Conservation (phyloP, 2,888 invertebrate species). For the Azorinus chamasolen region DNA sequence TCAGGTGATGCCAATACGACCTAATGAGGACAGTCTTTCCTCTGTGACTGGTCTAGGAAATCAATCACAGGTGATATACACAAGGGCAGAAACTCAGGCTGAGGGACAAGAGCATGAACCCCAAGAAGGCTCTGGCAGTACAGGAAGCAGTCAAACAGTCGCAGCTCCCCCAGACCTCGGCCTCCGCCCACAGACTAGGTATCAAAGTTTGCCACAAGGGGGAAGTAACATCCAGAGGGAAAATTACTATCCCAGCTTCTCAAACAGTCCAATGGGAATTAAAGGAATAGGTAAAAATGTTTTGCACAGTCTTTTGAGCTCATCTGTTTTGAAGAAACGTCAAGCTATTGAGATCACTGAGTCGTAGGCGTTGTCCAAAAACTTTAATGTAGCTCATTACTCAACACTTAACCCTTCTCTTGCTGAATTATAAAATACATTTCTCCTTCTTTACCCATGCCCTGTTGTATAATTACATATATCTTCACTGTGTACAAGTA, state of each 20-base stretch:
- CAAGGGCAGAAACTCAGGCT: background rate
- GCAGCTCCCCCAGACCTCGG: background rate
- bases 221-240: conserved; percentile 26
- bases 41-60: background rate
- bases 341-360: no score
- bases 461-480: no score
- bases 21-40: background rate
- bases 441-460: no score
- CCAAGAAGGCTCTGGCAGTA: background rate
- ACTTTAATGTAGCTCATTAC: no score
- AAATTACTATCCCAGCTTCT: conserved; percentile 64
- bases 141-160: no score
- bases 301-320: no score
- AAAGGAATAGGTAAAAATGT: conserved; percentile 46
- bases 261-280: conserved; percentile 51
- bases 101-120: background rate
- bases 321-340: no score
- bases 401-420: no score
- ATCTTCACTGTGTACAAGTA: no score
- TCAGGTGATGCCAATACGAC: background rate
- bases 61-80: background rate
- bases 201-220: conserved; percentile 63
- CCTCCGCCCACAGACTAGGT: background rate
- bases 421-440: no score
- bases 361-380: no score